phyloP scores from a whole-genome alignment of 2,797 vertebrate genomes.

The Eulemur coronatus region DNA sequence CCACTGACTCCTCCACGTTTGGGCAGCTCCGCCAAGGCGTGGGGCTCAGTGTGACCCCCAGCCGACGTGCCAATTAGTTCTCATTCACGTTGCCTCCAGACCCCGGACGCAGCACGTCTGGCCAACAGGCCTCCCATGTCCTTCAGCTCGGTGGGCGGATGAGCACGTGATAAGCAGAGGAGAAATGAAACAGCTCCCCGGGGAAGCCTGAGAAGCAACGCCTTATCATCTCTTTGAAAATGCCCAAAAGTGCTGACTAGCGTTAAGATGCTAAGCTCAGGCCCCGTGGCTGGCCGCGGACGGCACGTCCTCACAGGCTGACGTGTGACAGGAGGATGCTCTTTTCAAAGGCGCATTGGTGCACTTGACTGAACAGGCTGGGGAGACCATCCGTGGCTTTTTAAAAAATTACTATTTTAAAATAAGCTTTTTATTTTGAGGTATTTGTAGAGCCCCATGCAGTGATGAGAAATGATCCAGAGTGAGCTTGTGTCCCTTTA shows the following conservation, averaged over 20 bases:
- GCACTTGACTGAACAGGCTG: neutral
- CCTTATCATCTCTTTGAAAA: conserved; percentile 19
- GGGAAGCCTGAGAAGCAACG: neutral
- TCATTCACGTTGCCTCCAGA: conserved; percentile 65
- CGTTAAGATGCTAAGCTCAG: rapidly evolving
- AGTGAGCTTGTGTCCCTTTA: rapidly evolving
- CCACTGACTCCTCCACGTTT: neutral
- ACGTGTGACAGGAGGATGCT: neutral
- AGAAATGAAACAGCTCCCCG: conserved; percentile 73
- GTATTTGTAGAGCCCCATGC: rapidly evolving
- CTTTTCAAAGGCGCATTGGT: neutral
- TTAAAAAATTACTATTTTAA: neutral
- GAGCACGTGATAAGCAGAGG: conserved; percentile 76
- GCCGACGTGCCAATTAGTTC: conserved; percentile 58
- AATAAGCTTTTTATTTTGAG: neutral
- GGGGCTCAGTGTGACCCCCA: neutral
- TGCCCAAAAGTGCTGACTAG: neutral
- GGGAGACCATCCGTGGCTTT: neutral
- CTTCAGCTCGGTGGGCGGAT: conserved; percentile 63
- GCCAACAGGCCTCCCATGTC: conserved; percentile 47
- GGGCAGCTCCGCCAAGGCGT: rapidly evolving
- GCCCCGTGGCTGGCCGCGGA: neutral
- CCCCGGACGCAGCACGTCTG: conserved; percentile 66
- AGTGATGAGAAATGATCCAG: neutral
- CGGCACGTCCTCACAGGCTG: rapidly evolving